These are phyloP conservation scores for Poicephalus gulielmi DNA, from an alignment of 2,113 vertebrate species.

Conservation along the genomic window DNA sequence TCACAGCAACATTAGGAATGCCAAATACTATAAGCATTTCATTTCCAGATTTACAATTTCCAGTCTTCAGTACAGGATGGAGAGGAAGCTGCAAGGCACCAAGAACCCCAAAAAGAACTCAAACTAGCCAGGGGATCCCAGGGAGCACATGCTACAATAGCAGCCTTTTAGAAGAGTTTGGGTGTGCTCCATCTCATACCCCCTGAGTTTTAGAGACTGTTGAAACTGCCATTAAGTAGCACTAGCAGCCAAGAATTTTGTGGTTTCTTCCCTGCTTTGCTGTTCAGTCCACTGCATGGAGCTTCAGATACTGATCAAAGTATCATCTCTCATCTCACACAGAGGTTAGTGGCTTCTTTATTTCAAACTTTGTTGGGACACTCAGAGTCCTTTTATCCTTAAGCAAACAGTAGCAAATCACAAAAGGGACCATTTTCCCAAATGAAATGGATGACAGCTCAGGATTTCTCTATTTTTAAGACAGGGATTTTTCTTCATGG, in stretches of 20 bases:
- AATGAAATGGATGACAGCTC: neutral
- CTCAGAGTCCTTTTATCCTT: neutral
- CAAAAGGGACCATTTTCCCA: neutral
- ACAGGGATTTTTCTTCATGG: neutral
- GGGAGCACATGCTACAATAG: neutral
- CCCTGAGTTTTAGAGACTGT: rapidly evolving
- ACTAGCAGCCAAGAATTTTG: neutral
- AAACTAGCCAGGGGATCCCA: neutral
- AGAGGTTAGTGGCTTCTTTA: neutral
- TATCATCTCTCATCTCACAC: neutral
- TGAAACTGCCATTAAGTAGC: neutral
- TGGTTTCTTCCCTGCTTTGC: neutral
- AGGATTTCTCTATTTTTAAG: neutral
- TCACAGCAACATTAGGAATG: neutral
- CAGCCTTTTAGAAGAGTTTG: neutral
- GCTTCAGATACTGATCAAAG: neutral
- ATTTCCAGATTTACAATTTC: neutral
- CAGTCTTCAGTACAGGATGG: neutral
- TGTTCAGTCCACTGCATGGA: rapidly evolving
- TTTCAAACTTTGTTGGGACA: neutral
- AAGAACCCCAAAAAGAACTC: neutral
- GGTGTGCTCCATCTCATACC: neutral
- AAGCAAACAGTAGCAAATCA: neutral
- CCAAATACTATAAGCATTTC: neutral
- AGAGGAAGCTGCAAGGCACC: neutral